These are phyloP conservation scores for Sarcophilus harrisii DNA, from an alignment of 2,797 vertebrate genomes.

Conservation along the genomic window DNA sequence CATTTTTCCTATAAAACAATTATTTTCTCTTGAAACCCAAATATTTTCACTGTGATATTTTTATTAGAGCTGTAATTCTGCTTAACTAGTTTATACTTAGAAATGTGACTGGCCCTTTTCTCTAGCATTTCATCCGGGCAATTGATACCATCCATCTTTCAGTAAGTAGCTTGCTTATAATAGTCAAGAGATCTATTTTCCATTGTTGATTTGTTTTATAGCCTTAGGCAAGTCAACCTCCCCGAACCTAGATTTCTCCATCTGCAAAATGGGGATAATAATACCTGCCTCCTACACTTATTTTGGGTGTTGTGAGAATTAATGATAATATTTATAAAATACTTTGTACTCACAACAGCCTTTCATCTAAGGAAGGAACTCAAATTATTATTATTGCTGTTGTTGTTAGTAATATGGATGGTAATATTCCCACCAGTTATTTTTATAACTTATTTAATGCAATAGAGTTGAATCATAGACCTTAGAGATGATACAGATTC, in stretches of 20 bases:
- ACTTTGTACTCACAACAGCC: constrained; percentile 57
- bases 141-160: not conserved
- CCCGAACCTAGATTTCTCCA: constrained; percentile 48
- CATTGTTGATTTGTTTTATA: constrained; percentile 36
- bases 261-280: constrained; percentile 61
- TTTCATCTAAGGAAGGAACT: constrained; percentile 70
- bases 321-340: constrained; percentile 54
- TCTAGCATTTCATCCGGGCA: not conserved
- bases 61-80: constrained; percentile 19
- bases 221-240: constrained; percentile 25
- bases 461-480: constrained; percentile 35
- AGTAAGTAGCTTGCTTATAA: not conserved
- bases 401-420: constrained; percentile 9
- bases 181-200: not conserved
- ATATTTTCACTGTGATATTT: not conserved
- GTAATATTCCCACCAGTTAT: constrained; percentile 46
- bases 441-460: constrained; percentile 33
- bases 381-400: constrained; percentile 52
- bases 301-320: constrained; percentile 53
- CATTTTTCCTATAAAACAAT: not conserved
- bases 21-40: not conserved
- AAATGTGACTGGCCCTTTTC: not conserved
- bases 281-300: constrained; percentile 46
- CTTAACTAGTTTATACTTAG: not conserved
- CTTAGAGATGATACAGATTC: constrained; percentile 21